phyloP scores from a whole-genome alignment of 2,888 invertebrate species.

The Aphrophora alni region DNA sequence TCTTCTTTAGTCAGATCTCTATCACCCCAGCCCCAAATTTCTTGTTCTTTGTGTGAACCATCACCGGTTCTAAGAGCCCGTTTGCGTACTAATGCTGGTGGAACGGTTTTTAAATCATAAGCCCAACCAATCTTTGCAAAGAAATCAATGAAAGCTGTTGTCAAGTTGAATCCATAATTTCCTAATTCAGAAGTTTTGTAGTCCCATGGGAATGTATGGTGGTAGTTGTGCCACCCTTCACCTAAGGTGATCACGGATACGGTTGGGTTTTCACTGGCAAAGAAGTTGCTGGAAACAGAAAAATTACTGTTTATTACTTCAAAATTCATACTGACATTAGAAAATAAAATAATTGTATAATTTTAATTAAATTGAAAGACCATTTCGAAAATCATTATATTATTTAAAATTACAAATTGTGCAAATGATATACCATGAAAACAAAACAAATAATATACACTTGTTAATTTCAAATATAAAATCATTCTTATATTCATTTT shows the following conservation, averaged over 20 bases:
- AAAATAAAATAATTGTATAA: background rate
- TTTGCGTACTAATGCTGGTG: conserved; percentile 70
- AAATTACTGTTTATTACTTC: background rate
- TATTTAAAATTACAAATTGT: too few species aligned
- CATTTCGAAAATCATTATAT: too few species aligned
- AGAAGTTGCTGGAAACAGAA: conserved; percentile 44
- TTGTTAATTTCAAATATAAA: too few species aligned
- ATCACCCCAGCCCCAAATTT: conserved; percentile 51
- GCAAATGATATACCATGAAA: too few species aligned
- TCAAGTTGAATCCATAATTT: conserved; percentile 73
- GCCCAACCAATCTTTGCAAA: conserved; percentile 86
- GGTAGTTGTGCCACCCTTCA: conserved; percentile 55
- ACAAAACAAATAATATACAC: too few species aligned
- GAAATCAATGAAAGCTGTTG: conserved; percentile 79
- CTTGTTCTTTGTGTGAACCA: conserved; percentile 41
- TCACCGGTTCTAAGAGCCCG: conserved; percentile 73
- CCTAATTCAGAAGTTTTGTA: conserved; percentile 75
- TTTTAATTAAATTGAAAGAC: too few species aligned
- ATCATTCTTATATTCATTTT: too few species aligned
- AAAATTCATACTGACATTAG: background rate
- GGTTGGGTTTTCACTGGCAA: conserved; percentile 48
- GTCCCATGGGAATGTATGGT: conserved; percentile 70
- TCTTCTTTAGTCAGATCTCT: conserved; percentile 47
- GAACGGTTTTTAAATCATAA: conserved; percentile 84
- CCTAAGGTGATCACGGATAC: conserved; percentile 48